Evolutionary conservation across 2,797 vertebrate genomes (phyloP).

Genomic region (Sebastes steindachneri): DNA sequence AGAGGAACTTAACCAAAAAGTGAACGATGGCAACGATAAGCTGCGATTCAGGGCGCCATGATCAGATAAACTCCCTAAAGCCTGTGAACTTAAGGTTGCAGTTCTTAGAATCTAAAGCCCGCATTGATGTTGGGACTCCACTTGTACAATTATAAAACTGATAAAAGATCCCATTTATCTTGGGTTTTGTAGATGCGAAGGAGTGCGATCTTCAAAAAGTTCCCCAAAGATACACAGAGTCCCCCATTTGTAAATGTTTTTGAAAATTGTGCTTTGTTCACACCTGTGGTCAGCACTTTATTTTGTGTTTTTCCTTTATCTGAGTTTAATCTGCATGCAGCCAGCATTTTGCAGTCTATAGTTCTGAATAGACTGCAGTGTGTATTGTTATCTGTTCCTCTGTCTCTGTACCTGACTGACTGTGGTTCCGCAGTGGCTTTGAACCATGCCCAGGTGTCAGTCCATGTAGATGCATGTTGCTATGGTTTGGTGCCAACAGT

Average conservation of each 20-base stretch:
- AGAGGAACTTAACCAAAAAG: conserved; percentile 58
- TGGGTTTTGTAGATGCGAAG: conserved; percentile 48
- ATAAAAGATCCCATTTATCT: conserved; percentile 74
- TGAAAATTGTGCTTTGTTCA: conserved; percentile 75
- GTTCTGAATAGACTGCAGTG: conserved; percentile 79
- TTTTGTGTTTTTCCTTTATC: conserved; percentile 75
- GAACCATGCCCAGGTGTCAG: conserved; percentile 77
- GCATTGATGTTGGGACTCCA: conserved; percentile 65
- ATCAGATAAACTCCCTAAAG: conserved; percentile 72
- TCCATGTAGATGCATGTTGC: conserved; percentile 54
- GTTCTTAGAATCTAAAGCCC: conserved; percentile 62
- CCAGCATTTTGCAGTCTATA: conserved; percentile 79
- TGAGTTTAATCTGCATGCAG: conserved; percentile 72
- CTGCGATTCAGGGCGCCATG: conserved; percentile 41
- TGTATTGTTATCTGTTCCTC: conserved; percentile 73
- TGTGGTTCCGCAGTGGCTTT: conserved; percentile 63
- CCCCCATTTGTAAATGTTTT: conserved; percentile 72
- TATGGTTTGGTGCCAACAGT: conserved; percentile 49
- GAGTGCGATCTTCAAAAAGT: conserved; percentile 67
- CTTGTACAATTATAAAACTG: conserved; percentile 79
- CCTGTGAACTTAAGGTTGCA: conserved; percentile 74
- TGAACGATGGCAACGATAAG: conserved; percentile 63
- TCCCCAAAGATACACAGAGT: conserved; percentile 44
- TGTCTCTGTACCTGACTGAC: conserved; percentile 70
- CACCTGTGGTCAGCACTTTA: conserved; percentile 74